Base-by-base conservation (phyloP, 2,888 invertebrate genomes). In the Drosophila kambysellisi region DNA sequence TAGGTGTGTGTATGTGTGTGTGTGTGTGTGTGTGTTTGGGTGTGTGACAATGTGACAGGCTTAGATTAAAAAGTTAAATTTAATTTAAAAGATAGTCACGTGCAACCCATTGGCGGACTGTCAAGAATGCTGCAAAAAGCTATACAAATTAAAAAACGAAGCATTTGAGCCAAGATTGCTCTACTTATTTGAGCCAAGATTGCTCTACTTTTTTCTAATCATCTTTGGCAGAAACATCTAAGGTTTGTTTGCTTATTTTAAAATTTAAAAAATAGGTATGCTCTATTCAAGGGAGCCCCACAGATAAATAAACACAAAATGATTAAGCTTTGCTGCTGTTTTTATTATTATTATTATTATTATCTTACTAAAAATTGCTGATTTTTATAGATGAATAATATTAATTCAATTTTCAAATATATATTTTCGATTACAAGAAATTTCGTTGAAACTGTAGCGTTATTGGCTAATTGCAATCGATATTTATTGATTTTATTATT, bases 41-140 rank as follows among this genome's bases (percentile, higher is more conserved):
- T 33, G 25, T 50, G 12, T 32, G 52, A 17, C 48, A 50, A 29
- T 46, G 30, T 65, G 66, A 70, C 63, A 61, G 61, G 63, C 32
- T 25, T 0, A 79, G 77, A 79, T 77, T 64, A 67, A 60, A 41
- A 57, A 64, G 61, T 48, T 54, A 33, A 66, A 71, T 79, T 68
- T 65, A 33, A 75, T 79, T 79, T 65, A 54, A 64, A 69, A 61
- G 79, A 74, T 74, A 74, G 62, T 52, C 48, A 20, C 30, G 29
- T 50, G 20, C 33, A 59, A 59, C 56, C 46, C 68, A 37, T 52
- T 39, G 59, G 52, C 2, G 15, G 2, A 35, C 50, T 65, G 51
- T 70, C 70, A 43, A 25, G 54, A 41, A 5, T 48, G 35, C 56
- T 17, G 54, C 63, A 61, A 61, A 62, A 48, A 43, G 61, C 61